Conservation (phyloP, 37 sponge, comb jelly and placozoan genomes). For the Chondrosia reniformis region DNA sequence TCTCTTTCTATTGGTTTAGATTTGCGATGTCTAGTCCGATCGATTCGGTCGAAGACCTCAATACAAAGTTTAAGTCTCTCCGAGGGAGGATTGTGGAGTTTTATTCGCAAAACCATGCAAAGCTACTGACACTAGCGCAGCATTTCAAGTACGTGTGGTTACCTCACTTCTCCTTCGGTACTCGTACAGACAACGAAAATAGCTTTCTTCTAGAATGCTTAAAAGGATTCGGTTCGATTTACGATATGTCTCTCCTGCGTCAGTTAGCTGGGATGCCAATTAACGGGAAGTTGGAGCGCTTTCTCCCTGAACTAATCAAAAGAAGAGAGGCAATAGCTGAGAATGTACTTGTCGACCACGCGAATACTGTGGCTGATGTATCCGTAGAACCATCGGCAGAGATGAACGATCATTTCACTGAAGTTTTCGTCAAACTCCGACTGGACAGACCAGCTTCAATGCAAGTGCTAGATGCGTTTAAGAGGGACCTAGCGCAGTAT, state of each 20-base stretch:
- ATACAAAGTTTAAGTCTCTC: neutral
- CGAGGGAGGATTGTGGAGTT: neutral
- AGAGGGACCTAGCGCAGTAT: neutral
- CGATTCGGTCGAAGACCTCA: neutral
- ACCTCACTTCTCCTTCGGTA: neutral
- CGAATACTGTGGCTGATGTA: too few species aligned
- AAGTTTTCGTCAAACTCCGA: neutral
- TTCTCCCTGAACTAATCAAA: neutral
- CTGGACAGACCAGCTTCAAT: neutral
- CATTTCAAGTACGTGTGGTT: neutral
- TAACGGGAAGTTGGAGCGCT: neutral
- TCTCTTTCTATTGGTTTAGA: too few species aligned
- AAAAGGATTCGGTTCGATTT: neutral
- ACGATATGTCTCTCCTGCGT: neutral
- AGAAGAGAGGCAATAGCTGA: neutral
- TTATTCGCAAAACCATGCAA: neutral
- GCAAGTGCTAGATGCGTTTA: neutral
- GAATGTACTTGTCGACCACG: too few species aligned
- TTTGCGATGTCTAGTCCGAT: too few species aligned
- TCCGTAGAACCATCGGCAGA: too few species aligned
- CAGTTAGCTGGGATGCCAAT: neutral
- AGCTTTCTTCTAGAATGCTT: neutral
- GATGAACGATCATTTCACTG: neutral
- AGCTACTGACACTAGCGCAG: neutral
- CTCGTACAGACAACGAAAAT: neutral